Conservation (phyloP, 2,113 vertebrate genomes). For the Ptychochromis oligacanthus region DNA sequence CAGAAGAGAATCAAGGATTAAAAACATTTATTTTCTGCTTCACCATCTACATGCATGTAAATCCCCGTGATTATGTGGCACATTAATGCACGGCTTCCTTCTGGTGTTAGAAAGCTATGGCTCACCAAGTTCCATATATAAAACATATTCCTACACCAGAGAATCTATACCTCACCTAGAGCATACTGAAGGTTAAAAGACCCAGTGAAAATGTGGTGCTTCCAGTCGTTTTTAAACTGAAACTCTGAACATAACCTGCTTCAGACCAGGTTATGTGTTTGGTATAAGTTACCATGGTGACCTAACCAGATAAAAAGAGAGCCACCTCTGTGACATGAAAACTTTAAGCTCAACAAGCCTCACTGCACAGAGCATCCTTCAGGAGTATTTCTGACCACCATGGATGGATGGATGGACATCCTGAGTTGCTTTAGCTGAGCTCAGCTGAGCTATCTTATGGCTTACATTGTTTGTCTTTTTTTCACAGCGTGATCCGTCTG, state of each 20-base stretch:
- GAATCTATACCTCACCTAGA: neutral
- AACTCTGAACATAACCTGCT: no score
- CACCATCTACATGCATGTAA: neutral
- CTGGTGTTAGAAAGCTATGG: neutral
- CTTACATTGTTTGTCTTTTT: neutral
- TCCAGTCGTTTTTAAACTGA: no score
- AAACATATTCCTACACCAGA: neutral
- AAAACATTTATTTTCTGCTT: neutral
- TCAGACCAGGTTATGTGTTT: neutral
- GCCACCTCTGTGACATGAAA: neutral
- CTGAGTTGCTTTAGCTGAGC: neutral
- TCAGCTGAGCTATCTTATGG: neutral
- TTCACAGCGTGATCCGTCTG: conserved; percentile 91
- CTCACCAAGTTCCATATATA: neutral
- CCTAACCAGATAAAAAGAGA: neutral
- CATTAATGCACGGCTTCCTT: neutral
- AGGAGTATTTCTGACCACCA: neutral
- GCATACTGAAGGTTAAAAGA: neutral
- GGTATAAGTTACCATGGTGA: neutral
- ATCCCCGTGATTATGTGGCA: neutral
- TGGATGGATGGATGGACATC: no score
- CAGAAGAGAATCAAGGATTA: neutral
- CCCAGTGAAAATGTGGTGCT: no score
- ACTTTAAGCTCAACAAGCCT: neutral
- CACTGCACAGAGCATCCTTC: neutral